Evolutionary conservation across 1,140 invertebrate genomes (phyloP).

Genomic region (Drosophila sproati): DNA sequence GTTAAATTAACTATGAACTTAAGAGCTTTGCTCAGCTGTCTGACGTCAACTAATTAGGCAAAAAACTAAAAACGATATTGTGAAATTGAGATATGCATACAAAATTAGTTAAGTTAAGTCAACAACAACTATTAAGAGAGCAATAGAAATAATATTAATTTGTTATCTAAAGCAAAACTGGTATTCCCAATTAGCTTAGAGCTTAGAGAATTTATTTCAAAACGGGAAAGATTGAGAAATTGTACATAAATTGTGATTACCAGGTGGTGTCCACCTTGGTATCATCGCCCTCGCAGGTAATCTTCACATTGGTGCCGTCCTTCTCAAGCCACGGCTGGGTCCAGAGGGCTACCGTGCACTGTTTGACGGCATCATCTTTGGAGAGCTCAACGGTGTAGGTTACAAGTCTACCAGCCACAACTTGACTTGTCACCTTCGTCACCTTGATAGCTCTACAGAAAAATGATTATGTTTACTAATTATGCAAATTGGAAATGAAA

Average conservation of each 20-base stretch:
- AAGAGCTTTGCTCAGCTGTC: background rate
- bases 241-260: slow-evolving; percentile 22
- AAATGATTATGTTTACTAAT: background rate
- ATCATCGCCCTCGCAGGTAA: slow-evolving; percentile 50
- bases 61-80: background rate
- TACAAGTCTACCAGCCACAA: slow-evolving; percentile 38
- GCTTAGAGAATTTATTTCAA: background rate
- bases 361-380: slow-evolving; percentile 5
- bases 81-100: background rate
- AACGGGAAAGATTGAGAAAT: background rate
- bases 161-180: background rate
- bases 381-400: slow-evolving; percentile 43
- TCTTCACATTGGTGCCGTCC: slow-evolving; percentile 46
- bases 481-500: background rate
- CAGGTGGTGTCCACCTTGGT: slow-evolving; percentile 44
- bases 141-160: slow-evolving; percentile 2
- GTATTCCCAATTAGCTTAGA: background rate
- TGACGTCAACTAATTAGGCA: background rate
- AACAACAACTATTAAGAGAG: background rate
- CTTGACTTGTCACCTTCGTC: slow-evolving; percentile 32
- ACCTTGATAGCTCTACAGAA: slow-evolving; percentile 37
- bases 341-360: slow-evolving; percentile 47
- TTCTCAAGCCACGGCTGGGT: slow-evolving; percentile 41
- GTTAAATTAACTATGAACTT: background rate
- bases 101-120: too few species aligned